These are phyloP conservation scores for Yponomeuta evonymella DNA, from an alignment of 2,888 invertebrate species.

Conservation along the genomic window DNA sequence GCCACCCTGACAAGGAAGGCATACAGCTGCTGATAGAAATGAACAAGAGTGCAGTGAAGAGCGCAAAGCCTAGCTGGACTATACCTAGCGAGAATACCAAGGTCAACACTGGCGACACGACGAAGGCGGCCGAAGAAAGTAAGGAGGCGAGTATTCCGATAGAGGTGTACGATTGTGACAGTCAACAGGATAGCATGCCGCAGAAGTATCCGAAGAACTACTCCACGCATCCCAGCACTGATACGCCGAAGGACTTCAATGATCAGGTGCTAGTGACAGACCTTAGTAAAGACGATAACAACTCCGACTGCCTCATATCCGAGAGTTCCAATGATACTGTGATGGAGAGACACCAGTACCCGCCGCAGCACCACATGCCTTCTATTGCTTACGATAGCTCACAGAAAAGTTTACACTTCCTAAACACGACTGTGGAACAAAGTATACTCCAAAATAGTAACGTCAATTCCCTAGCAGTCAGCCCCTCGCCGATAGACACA, in stretches of 20 bases:
- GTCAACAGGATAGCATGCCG: slow-evolving; percentile 51
- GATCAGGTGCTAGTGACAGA: slow-evolving; percentile 48
- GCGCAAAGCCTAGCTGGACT: slow-evolving; percentile 60
- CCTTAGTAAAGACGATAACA: slow-evolving; percentile 61
- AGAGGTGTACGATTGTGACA: slow-evolving; percentile 65
- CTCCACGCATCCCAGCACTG: slow-evolving; percentile 38
- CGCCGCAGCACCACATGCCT: slow-evolving; percentile 44
- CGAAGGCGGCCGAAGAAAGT: slow-evolving; percentile 17
- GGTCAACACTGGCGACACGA: slow-evolving; percentile 38
- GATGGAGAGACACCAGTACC: slow-evolving; percentile 52
- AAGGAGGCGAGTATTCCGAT: slow-evolving; percentile 46
- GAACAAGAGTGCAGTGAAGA: slow-evolving; percentile 35
- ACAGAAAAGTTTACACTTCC: slow-evolving; percentile 52
- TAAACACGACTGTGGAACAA: slow-evolving; percentile 53
- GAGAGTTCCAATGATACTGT: slow-evolving; percentile 53
- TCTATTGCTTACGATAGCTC: slow-evolving; percentile 43
- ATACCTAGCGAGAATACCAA: slow-evolving; percentile 52
- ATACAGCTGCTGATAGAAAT: slow-evolving; percentile 54
- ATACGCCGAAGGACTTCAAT: slow-evolving; percentile 38
- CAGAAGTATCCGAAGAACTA: slow-evolving; percentile 55
- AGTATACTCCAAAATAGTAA: slow-evolving; percentile 47
- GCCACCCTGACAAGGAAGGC: slow-evolving; percentile 66
- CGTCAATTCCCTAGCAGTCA: slow-evolving; percentile 47
- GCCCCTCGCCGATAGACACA: slow-evolving; percentile 44
- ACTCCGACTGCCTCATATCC: slow-evolving; percentile 59